phyloP scores from a whole-genome alignment of 2,888 invertebrate species.

The Antheraea assamensis region DNA sequence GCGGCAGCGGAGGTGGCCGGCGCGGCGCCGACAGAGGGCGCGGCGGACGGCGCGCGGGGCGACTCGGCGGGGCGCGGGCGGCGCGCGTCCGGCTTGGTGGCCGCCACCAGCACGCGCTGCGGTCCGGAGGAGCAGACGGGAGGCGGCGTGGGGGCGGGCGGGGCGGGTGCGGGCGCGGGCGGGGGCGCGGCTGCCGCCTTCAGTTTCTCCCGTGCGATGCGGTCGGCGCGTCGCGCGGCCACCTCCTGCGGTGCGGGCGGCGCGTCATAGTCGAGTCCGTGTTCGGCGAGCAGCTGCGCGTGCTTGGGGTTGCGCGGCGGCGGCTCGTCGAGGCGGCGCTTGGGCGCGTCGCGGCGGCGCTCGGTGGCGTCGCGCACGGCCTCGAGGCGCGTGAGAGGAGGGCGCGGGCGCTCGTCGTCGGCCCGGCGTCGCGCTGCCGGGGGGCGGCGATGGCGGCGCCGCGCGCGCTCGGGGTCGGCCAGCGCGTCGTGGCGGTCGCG shows the following conservation, averaged over 20 bases:
- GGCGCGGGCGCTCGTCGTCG: constrained; percentile 79
- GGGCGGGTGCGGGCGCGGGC: constrained; percentile 34
- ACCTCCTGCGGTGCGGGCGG: constrained; percentile 92
- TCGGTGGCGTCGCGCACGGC: constrained; percentile 88
- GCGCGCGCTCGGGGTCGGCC: constrained; percentile 93
- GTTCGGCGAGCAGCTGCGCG: constrained; percentile 90
- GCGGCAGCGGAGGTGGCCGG: constrained; percentile 56
- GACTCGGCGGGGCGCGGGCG: constrained; percentile 65
- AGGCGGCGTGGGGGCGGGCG: constrained; percentile 42
- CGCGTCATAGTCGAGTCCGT: constrained; percentile 92
- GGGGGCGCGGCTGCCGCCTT: constrained; percentile 61
- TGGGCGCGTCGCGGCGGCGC: constrained; percentile 88
- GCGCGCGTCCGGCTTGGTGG: constrained; percentile 49
- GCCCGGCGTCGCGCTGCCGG: constrained; percentile 87
- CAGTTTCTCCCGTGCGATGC: constrained; percentile 92
- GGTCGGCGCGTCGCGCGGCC: constrained; percentile 90
- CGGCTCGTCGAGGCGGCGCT: constrained; percentile 87
- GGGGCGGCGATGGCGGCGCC: constrained; percentile 91
- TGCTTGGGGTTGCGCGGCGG: constrained; percentile 91
- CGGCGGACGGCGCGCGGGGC: constrained; percentile 65
- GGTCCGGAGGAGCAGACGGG: constrained; percentile 56
- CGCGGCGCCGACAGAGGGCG: constrained; percentile 56
- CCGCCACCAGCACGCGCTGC: constrained; percentile 64
- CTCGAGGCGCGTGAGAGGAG: constrained; percentile 84
- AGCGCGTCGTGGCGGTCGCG: constrained; percentile 94